Evolutionary conservation across 2,113 vertebrate species (phyloP), one percentile per base, ranked within the genome.

Genomic region (Sisor rabdophorus): DNA sequence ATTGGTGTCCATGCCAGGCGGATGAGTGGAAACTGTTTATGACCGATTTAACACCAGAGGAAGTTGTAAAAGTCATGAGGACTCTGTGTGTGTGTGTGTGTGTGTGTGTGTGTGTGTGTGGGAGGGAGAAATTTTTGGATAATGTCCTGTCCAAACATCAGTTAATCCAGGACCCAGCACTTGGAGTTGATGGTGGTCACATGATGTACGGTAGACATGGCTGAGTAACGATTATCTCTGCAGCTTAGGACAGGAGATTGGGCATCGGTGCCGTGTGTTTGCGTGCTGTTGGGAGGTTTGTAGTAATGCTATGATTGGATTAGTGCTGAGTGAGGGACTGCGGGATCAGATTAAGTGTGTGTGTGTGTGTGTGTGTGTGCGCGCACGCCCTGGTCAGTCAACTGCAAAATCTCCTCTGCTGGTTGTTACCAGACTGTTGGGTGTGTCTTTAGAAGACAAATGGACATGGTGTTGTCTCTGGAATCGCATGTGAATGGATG

Each of bases 241-340:
- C 24, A 22, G n/a, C 63, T 9, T 20, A 65, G 63, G 40, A 24
- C 36, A 44, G 63, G 61, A 13, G 20, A 65, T 65, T 12, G 61
- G 61, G 22, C 61, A 44, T 5, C 44, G n/a, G 61, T 13, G 61
- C 10, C 8, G 17, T 44, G 36, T 64, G 32, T 40, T 32, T 22
- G n/a, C 16, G 16, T 47, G 20, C 28, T 17, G 26, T 19, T 28
- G 56, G 12, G 22, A 17, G 30, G 28, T 58, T 4, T 28, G 47
- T 30, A 63, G 73, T 44, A 69, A 47, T 76, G 55, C 55, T 61
- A n/a, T 68, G 26, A 68, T 69, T 8, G 44, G 61, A 68, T 79
- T 44, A 74, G 26, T 59, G 52, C 54, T 74, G 53, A 59, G 11
- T 58, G 53, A 16, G 48, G 8, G 5, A 26, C 53, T 32, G 13